Evolutionary conservation across 2,888 invertebrate species (phyloP).

Genomic region (Drosophila meridiana): DNA sequence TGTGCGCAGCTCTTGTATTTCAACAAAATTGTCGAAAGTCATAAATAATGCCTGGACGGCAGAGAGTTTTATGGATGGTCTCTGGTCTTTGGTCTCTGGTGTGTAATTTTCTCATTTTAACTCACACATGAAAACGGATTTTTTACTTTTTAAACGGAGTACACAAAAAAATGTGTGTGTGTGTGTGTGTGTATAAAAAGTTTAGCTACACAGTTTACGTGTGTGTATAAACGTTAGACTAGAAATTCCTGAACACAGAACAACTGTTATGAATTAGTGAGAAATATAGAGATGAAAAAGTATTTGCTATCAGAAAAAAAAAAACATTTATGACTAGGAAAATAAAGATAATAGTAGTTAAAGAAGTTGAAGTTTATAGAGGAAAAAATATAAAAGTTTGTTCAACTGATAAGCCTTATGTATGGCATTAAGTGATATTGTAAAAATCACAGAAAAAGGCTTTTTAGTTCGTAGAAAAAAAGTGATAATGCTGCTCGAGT

Average conservation of each 20-base stretch:
- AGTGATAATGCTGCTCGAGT: too few relatives aligned
- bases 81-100: constrained; percentile 40
- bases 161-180: not conserved
- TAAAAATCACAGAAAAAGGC: too few relatives aligned
- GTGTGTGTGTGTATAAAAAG: constrained; percentile 1
- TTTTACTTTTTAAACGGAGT: constrained; percentile 9
- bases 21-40: constrained; percentile 65
- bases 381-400: too few relatives aligned
- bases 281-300: not conserved
- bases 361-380: not conserved
- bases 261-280: not conserved
- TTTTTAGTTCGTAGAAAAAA: too few relatives aligned
- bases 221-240: not conserved
- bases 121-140: constrained; percentile 30
- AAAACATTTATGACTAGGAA: not conserved
- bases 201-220: not conserved
- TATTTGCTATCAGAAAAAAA: not conserved
- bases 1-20: constrained; percentile 10
- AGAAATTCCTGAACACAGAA: not conserved
- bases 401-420: too few relatives aligned
- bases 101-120: constrained; percentile 55
- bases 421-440: too few relatives aligned
- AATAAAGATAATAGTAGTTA: not conserved
- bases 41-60: constrained; percentile 58
- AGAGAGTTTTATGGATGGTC: constrained; percentile 19